Base-by-base conservation (phyloP, 2,797 vertebrate species). In the Amazona finschi region DNA sequence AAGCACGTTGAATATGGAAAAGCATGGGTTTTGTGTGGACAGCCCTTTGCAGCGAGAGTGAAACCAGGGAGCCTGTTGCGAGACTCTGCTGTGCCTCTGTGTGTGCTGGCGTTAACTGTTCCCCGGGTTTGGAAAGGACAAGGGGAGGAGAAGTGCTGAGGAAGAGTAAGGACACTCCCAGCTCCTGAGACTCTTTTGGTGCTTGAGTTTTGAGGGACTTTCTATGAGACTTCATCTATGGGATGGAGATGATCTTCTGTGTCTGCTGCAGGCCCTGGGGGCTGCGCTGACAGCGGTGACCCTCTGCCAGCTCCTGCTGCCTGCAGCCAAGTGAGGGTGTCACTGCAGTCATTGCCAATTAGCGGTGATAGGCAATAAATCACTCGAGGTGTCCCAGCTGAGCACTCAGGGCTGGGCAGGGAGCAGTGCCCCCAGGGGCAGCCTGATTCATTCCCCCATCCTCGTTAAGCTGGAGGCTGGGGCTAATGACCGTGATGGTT, bases 181-280 rank as follows among this genome's bases (percentile, higher is more conserved):
- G 55, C 25, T 74, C 20, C 0, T 0, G 27, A 22, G 36, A 15
- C 20, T 5, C 15, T 49, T 21, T 10, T 4, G 6, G 46, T 3
- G 36, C 33, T 9, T 24, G 3, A 78, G 10, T 86, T 78, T 28
- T 49, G 73, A 47, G 53, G n/a, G 53, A 28, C 20, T 82, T 73
- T 9, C 8, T 15, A 3, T 0, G 24, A 46, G 19, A 47, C 16
- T 2, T 12, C 53, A 20, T 55, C 31, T 21, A 55, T 18, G 57
- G 3, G 15, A 38, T 3, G 0, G 8, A 60, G 57, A 11, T 12
- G 12, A 12, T 13, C 5, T 9, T 21, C 27, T 0, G 1, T 11
- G 47, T 5, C 46, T 6, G 11, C 16, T 9, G 39, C 52, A 3
- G 73, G 65, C 21, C 12, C 46, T 1, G 1, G 39, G 33, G 72